phyloP scores from a whole-genome alignment of 2,797 vertebrate species.

The Emys orbicularis region DNA sequence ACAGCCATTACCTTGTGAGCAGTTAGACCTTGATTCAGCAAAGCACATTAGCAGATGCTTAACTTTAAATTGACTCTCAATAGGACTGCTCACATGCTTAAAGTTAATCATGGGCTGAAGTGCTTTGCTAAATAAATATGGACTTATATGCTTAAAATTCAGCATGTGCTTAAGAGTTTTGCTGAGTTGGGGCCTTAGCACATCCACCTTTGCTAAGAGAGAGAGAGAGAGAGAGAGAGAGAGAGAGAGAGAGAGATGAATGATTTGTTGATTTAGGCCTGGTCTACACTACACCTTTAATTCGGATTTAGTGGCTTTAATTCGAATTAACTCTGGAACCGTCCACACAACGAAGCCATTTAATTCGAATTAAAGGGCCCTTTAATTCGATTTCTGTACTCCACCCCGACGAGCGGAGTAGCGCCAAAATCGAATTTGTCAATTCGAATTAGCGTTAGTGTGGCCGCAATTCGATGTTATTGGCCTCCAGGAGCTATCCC shows the following conservation, averaged over 20 bases:
- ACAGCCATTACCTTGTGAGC: accelerated
- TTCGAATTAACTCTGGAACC: too few species aligned
- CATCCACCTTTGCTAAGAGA: not conserved
- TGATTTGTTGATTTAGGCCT: not conserved
- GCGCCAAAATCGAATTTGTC: too few species aligned
- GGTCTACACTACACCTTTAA: too few species aligned
- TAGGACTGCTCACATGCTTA: not conserved
- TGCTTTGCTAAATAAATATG: not conserved
- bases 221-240: not conserved
- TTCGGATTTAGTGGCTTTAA: too few species aligned
- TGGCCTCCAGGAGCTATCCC: too few species aligned
- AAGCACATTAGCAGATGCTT: not conserved
- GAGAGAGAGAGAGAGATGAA: not conserved
- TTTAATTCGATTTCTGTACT: too few species aligned
- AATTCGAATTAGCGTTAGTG: too few species aligned
- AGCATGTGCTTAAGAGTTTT: not conserved
- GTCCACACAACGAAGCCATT: too few species aligned
- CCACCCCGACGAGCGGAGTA: too few species aligned
- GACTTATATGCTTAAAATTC: not conserved
- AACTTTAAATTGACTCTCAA: not conserved
- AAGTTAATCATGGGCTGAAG: not conserved
- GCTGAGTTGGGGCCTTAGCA: not conserved
- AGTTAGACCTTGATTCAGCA: not conserved
- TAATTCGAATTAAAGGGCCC: too few species aligned
- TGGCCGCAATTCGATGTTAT: too few species aligned